phyloP scores from a whole-genome alignment of 1,140 invertebrate genomes.

The Magallana angulata region DNA sequence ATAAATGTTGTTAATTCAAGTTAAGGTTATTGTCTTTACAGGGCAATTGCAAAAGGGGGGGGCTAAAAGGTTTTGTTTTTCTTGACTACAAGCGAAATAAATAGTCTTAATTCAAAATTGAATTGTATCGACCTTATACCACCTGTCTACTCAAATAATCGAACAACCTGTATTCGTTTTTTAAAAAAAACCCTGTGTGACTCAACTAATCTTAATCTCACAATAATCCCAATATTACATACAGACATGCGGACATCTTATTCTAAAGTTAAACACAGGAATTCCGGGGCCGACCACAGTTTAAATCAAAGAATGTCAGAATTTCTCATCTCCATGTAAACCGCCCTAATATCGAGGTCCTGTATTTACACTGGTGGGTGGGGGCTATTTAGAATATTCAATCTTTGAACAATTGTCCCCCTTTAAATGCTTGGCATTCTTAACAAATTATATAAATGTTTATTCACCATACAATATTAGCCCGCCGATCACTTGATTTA shows the following conservation, averaged over 20 bases:
- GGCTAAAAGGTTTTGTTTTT: not conserved
- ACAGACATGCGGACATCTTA: not conserved
- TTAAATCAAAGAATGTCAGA: not conserved
- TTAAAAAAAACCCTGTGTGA: not conserved
- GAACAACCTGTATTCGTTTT: not conserved
- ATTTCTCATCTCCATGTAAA: constrained; percentile 19
- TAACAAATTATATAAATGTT: constrained; percentile 37
- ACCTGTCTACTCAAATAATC: not conserved
- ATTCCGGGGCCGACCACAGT: not conserved
- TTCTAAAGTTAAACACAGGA: not conserved
- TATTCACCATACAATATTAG: constrained; percentile 30
- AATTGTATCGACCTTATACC: not conserved
- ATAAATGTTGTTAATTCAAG: too few species aligned
- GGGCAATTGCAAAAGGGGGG: not conserved
- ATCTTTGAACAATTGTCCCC: constrained; percentile 21
- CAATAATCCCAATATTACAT: constrained; percentile 31
- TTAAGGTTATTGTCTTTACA: too few species aligned
- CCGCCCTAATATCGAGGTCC: not conserved
- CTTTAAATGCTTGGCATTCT: constrained; percentile 31
- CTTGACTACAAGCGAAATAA: not conserved
- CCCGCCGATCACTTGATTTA: constrained; percentile 4
- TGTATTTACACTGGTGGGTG: constrained; percentile 1
- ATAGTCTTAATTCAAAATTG: not conserved
- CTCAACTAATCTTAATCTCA: constrained; percentile 25
- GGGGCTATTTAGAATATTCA: constrained; percentile 20